phyloP scores from a whole-genome alignment of 2,113 vertebrate species.

The Heloderma charlesbogerti region DNA sequence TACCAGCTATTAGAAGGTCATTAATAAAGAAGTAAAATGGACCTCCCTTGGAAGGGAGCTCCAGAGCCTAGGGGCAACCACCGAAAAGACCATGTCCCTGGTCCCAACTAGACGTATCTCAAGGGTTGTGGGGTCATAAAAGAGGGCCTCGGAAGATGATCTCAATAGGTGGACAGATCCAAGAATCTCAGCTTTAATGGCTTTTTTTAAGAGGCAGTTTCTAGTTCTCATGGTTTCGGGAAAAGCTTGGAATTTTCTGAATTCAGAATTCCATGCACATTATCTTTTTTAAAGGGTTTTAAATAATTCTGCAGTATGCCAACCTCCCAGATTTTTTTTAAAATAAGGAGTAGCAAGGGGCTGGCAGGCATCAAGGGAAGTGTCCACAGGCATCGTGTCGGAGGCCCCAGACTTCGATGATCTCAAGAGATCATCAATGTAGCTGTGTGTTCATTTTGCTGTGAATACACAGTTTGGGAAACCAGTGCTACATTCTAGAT shows the following conservation, averaged over 20 bases:
- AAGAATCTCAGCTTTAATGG: background rate
- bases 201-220: background rate
- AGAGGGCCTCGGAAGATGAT: background rate
- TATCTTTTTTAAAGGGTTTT: background rate
- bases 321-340: background rate
- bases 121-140: background rate
- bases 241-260: background rate
- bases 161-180: background rate
- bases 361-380: too few relatives aligned
- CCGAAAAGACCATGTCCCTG: background rate
- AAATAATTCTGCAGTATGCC: too few relatives aligned
- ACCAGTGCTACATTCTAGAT: background rate
- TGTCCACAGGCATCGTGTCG: background rate
- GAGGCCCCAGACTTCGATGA: background rate
- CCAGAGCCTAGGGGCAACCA: background rate
- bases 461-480: background rate
- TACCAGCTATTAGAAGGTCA: background rate
- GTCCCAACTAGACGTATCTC: background rate
- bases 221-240: background rate
- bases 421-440: background rate
- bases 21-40: background rate
- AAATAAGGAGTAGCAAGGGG: background rate
- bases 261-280: background rate
- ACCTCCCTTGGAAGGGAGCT: background rate
- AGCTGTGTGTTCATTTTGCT: slow-evolving; percentile 19